These are phyloP conservation scores for Noturus placidus DNA, from an alignment of 2,113 vertebrate genomes.

Conservation along the genomic window DNA sequence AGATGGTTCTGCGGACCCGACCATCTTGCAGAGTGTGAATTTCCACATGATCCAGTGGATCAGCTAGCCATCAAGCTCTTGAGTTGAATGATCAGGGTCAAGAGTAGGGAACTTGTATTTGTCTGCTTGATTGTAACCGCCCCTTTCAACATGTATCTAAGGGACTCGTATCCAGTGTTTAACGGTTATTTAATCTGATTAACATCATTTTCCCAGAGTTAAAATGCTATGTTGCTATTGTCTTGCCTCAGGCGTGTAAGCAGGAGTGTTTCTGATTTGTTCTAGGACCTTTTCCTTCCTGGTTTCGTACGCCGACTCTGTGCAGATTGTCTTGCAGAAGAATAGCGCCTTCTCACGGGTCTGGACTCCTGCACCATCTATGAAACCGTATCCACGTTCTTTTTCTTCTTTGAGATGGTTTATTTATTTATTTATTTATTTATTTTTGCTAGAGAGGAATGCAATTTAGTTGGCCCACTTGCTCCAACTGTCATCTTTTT, in stretches of 20 bases:
- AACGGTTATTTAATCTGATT: slow-evolving; percentile 4
- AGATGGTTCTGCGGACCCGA: background rate
- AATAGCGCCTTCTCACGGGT: background rate
- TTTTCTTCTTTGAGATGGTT: background rate
- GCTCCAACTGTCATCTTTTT: slow-evolving; percentile 13
- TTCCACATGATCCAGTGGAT: background rate
- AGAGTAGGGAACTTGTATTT: background rate
- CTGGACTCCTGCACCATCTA: background rate
- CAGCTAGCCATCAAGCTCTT: background rate
- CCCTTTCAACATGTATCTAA: background rate
- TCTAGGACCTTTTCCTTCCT: slow-evolving; percentile 48
- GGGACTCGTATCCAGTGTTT: background rate
- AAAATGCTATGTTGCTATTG: slow-evolving; percentile 6
- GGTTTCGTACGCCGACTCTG: slow-evolving; percentile 32
- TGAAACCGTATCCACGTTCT: background rate
- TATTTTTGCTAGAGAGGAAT: background rate
- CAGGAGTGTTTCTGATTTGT: slow-evolving; percentile 10
- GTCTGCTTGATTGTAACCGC: background rate
- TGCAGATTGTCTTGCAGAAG: slow-evolving; percentile 1
- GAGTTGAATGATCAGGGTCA: background rate
- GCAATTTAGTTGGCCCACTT: background rate
- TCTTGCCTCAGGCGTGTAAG: slow-evolving; percentile 1
- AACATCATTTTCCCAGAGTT: background rate
- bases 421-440: background rate
- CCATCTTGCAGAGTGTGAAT: background rate